A percentile compares a stretch with the other conserved stretches of the same genome.
Conservation (phyloP, 2,888 invertebrate species). For the Drosophila macrothrix region DNA sequence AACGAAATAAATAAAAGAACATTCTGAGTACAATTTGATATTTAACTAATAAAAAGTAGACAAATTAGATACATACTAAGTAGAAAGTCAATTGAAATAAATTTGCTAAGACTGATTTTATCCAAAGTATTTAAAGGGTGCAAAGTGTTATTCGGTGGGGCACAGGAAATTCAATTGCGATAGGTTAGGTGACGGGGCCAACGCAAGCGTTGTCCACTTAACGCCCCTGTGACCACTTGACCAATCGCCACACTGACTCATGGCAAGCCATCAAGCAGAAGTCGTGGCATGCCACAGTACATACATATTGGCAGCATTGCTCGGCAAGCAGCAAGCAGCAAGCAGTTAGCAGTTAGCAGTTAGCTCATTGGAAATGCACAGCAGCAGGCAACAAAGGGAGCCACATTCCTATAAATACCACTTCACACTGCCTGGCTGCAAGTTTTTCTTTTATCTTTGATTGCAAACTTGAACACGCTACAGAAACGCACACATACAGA, state of each 20-base stretch:
- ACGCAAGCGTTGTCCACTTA: constrained; percentile 18
- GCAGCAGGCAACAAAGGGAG: constrained; percentile 47
- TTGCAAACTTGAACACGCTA: constrained; percentile 70
- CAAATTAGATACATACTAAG: neutral
- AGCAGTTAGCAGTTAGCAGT: constrained; percentile 24
- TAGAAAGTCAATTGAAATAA: constrained; percentile 1
- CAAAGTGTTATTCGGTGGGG: constrained; percentile 9
- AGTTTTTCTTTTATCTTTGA: constrained; percentile 74
- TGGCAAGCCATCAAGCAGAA: constrained; percentile 13
- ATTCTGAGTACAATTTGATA: no score
- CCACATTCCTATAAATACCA: constrained; percentile 79
- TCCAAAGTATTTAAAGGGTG: constrained; percentile 2
- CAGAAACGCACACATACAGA: constrained; percentile 15
- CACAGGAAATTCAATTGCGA: constrained; percentile 24
- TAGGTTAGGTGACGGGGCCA: constrained; percentile 20
- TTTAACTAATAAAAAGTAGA: neutral
- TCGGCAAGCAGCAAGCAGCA: constrained; percentile 12
- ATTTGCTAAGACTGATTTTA: neutral
- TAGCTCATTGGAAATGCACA: constrained; percentile 68
- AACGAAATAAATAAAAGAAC: no score
- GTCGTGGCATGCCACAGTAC: constrained; percentile 1
- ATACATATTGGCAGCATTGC: constrained; percentile 1
- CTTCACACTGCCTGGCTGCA: constrained; percentile 63
- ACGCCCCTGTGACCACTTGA: constrained; percentile 34
- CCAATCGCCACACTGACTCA: constrained; percentile 40